phyloP scores from a whole-genome alignment of 2,113 vertebrate genomes.

The Eonycteris spelaea region DNA sequence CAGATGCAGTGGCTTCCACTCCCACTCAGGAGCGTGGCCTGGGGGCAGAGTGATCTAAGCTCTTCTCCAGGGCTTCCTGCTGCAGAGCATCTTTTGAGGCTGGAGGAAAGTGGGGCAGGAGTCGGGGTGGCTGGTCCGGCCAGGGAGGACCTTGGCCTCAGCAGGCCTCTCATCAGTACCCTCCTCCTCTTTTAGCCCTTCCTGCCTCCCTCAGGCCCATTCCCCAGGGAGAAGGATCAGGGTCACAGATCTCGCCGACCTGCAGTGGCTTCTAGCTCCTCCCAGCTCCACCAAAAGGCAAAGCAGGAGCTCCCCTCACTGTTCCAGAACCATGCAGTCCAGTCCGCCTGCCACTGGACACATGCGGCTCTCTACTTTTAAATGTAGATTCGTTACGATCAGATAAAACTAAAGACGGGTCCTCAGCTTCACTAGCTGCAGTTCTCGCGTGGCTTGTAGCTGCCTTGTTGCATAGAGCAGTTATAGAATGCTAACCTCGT shows the following conservation, averaged over 20 bases:
- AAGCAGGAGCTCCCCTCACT: rapidly evolving
- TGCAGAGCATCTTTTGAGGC: not conserved
- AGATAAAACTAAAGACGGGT: not conserved
- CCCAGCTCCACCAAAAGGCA: not conserved
- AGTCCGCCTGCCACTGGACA: rapidly evolving
- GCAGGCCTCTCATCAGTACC: not conserved
- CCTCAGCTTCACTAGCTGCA: rapidly evolving
- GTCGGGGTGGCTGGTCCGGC: not conserved
- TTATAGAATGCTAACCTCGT: rapidly evolving
- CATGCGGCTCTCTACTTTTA: rapidly evolving
- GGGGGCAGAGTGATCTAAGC: not conserved
- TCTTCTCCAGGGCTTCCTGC: no score
- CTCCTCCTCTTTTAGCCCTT: not conserved
- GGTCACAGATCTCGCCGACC: not conserved
- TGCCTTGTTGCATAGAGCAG: rapidly evolving
- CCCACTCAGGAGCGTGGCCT: no score
- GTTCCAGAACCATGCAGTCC: not conserved
- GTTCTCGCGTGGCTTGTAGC: rapidly evolving
- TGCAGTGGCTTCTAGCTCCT: not conserved
- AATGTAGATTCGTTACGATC: rapidly evolving
- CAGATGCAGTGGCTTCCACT: not conserved
- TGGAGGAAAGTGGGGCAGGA: rapidly evolving
- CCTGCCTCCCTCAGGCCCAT: not conserved
- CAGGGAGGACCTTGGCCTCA: not conserved
- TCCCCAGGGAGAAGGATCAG: not conserved